Evolutionary conservation across 2,888 invertebrate species (phyloP).

Genomic region (Aphodius sticticus): DNA sequence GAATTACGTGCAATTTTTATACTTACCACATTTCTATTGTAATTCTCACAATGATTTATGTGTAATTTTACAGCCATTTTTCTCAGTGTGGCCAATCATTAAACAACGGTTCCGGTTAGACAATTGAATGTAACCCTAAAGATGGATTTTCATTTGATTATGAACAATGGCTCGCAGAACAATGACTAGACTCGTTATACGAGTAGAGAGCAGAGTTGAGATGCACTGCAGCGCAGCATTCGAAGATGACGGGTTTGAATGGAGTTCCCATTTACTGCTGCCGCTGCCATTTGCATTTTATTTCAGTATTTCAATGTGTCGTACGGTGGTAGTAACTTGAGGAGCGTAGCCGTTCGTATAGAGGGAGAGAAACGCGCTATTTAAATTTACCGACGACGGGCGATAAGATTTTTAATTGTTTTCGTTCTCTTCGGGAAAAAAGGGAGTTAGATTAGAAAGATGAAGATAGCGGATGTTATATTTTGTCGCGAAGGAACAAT

Average conservation of each 20-base stretch:
- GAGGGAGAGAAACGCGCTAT: constrained; percentile 26
- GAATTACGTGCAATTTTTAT: too few species aligned
- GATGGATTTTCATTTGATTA: constrained; percentile 55
- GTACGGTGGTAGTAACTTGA: constrained; percentile 17
- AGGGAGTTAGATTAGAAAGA: constrained; percentile 30
- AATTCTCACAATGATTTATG: too few species aligned
- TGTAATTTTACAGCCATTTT: too few species aligned
- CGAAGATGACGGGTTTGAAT: constrained; percentile 51
- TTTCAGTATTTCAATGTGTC: constrained; percentile 40
- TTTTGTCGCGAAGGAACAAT: constrained; percentile 11
- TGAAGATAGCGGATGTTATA: constrained; percentile 32
- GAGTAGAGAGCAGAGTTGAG: constrained; percentile 33
- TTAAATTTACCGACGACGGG: constrained; percentile 30
- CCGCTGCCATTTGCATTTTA: constrained; percentile 44
- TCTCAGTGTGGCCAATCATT: constrained; percentile 30
- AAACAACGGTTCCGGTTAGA: constrained; percentile 16
- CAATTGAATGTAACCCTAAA: not conserved
- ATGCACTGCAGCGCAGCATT: constrained; percentile 45
- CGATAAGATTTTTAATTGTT: constrained; percentile 39
- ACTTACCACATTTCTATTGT: too few species aligned
- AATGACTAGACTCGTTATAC: constrained; percentile 41
- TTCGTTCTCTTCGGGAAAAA: constrained; percentile 29
- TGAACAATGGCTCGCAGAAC: constrained; percentile 51
- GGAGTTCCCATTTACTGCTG: constrained; percentile 44
- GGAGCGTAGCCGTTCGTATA: constrained; percentile 23